Evolutionary conservation across 2,888 invertebrate species (phyloP).

Genomic region (Sesia bembeciformis): DNA sequence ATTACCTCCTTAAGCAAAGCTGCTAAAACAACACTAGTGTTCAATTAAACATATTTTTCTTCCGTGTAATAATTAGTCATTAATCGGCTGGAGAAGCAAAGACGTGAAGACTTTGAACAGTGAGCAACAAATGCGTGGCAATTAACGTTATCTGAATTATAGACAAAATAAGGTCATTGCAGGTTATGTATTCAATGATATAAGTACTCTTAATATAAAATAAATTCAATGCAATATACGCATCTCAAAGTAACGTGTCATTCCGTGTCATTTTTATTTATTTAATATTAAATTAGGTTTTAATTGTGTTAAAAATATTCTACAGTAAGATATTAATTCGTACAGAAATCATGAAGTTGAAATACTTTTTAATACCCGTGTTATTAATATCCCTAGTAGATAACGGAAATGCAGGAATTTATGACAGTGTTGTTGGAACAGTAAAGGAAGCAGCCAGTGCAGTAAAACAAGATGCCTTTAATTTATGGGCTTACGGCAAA

Average conservation of each 20-base stretch:
- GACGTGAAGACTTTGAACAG: neutral
- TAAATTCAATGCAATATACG: neutral
- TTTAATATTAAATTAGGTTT: too few species aligned
- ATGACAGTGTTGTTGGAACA: slow-evolving; percentile 8
- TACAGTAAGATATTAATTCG: too few species aligned
- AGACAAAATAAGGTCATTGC: neutral
- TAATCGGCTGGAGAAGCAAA: neutral
- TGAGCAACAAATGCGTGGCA: neutral
- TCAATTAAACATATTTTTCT: too few species aligned
- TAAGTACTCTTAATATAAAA: neutral
- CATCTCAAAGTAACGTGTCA: neutral
- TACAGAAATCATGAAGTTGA: too few species aligned
- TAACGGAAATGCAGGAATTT: slow-evolving; percentile 7
- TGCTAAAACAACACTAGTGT: too few species aligned
- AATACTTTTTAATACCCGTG: neutral
- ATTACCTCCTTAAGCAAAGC: too few species aligned
- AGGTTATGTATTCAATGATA: neutral
- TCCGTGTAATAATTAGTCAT: neutral
- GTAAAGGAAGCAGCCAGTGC: slow-evolving; percentile 10
- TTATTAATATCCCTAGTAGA: neutral
- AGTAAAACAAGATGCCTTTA: slow-evolving; percentile 9
- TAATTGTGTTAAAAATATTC: too few species aligned
- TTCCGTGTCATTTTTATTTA: too few species aligned
- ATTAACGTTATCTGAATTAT: neutral
- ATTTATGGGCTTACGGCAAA: slow-evolving; percentile 11